phyloP scores from a whole-genome alignment of 2,888 invertebrate genomes.

The Tricholauxania praeusta region DNA sequence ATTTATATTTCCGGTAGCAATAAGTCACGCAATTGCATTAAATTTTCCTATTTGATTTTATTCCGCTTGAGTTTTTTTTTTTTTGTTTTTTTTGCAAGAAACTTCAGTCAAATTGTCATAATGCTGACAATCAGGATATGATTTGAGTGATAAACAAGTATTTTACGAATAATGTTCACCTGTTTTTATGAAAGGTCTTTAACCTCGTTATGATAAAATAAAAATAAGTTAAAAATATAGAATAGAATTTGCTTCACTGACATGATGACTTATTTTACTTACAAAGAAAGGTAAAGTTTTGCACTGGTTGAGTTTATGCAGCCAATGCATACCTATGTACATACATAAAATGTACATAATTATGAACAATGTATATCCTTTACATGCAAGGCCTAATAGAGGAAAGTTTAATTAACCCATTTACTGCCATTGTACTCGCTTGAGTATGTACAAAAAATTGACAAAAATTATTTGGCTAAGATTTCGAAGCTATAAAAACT shows the following conservation, averaged over 20 bases:
- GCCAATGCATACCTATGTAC: too few relatives aligned
- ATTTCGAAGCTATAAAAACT: too few relatives aligned
- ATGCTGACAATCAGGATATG: conserved; percentile 3
- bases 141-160: background rate
- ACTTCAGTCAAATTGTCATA: conserved; percentile 37
- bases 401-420: too few relatives aligned
- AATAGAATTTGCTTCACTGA: conserved; percentile 13
- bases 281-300: conserved; percentile 8
- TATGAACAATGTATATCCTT: conserved; percentile 16
- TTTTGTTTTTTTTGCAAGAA: conserved; percentile 36
- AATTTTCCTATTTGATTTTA: conserved; percentile 32
- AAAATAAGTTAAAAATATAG: background rate
- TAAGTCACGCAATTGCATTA: conserved; percentile 41
- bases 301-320: background rate
- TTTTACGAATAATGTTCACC: background rate
- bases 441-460: too few relatives aligned
- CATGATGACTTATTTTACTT: conserved; percentile 1
- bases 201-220: conserved; percentile 3
- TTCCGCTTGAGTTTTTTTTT: conserved; percentile 9
- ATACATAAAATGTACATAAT: too few relatives aligned
- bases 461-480: too few relatives aligned
- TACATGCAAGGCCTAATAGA: conserved; percentile 40
- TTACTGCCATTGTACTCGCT: too few relatives aligned
- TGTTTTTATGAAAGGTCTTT: conserved; percentile 3
- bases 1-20: background rate